Evolutionary conservation across 2,797 vertebrate species (phyloP).

Genomic region (Squalus acanthias): DNA sequence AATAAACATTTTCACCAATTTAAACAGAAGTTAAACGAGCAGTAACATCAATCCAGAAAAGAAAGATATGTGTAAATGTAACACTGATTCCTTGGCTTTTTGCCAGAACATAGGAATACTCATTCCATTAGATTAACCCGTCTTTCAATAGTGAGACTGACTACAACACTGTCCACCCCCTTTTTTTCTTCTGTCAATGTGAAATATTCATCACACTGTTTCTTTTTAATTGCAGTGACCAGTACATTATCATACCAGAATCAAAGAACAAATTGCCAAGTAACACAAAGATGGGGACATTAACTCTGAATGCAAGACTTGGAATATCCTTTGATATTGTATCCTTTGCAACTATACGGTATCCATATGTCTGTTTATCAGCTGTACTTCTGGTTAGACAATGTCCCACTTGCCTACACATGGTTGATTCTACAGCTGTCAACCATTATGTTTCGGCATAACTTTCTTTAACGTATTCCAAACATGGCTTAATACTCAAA

Average conservation of each 20-base stretch:
- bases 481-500: constrained; percentile 16
- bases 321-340: constrained; percentile 30
- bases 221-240: constrained; percentile 74
- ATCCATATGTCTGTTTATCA: constrained; percentile 3
- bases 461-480: constrained; percentile 18
- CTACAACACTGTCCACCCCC: constrained; percentile 58
- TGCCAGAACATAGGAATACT: constrained; percentile 65
- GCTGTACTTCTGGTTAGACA: neutral
- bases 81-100: constrained; percentile 60
- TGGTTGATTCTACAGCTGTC: constrained; percentile 30
- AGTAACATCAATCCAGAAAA: constrained; percentile 56
- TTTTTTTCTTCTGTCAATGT: constrained; percentile 71
- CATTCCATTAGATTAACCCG: constrained; percentile 65
- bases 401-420: constrained; percentile 9
- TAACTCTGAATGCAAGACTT: neutral
- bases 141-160: constrained; percentile 56
- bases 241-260: constrained; percentile 72
- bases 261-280: constrained; percentile 51
- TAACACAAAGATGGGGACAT: constrained; percentile 30
- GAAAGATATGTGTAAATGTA: constrained; percentile 66
- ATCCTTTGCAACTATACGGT: constrained; percentile 5
- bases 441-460: neutral
- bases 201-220: constrained; percentile 82
- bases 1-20: constrained; percentile 65
- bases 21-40: constrained; percentile 53